Evolutionary conservation across 2,888 invertebrate genomes (phyloP).

Genomic region (Troides oblongomaculatus): DNA sequence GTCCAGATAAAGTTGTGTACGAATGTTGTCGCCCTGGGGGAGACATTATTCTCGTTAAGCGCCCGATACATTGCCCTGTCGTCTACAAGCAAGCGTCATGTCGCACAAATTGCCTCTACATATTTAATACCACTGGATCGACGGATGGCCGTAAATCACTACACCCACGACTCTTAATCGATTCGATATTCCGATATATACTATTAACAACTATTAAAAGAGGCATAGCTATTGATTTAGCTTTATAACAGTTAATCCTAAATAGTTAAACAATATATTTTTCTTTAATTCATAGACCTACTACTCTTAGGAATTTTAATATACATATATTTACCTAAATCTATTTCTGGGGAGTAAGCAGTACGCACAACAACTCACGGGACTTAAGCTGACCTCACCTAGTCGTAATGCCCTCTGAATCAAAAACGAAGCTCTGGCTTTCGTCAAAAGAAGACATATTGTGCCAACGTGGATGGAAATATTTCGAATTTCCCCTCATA

Average conservation of each 20-base stretch:
- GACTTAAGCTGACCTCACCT: too few relatives aligned
- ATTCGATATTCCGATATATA: conserved; percentile 7
- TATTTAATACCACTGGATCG: conserved; percentile 19
- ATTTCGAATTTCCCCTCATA: too few relatives aligned
- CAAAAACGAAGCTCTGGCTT: too few relatives aligned
- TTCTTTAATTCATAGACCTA: too few relatives aligned
- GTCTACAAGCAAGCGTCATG: conserved; percentile 23
- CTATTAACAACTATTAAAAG: background rate
- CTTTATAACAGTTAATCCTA: background rate
- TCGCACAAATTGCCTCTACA: conserved; percentile 26
- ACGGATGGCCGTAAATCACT: conserved; percentile 14
- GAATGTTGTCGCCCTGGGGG: conserved; percentile 25
- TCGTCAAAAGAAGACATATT: too few relatives aligned
- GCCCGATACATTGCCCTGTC: conserved; percentile 24
- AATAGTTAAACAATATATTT: too few relatives aligned
- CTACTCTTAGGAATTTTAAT: too few relatives aligned
- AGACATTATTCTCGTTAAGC: conserved; percentile 27
- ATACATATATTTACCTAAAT: too few relatives aligned
- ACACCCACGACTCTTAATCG: background rate
- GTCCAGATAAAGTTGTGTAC: conserved; percentile 25
- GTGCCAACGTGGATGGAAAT: too few relatives aligned
- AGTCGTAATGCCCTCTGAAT: too few relatives aligned
- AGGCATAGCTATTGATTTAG: background rate
- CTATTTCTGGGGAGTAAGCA: too few relatives aligned
- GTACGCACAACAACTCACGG: too few relatives aligned